Evolutionary conservation across 2,888 invertebrate species (phyloP).

Genomic region (Mesorhabditis belari): DNA sequence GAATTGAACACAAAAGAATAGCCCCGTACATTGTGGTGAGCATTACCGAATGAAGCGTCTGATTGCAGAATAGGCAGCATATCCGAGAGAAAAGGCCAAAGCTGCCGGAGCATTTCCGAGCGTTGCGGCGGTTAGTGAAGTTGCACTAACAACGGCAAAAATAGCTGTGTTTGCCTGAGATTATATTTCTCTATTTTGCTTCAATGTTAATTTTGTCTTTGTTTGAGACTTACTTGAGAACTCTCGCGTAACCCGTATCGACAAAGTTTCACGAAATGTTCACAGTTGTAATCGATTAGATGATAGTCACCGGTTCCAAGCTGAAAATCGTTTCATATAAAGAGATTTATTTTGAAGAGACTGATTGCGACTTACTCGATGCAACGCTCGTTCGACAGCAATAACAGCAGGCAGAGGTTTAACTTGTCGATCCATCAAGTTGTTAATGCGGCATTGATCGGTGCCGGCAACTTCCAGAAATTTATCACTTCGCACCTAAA

Average conservation of each 20-base stretch:
- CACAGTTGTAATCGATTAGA: constrained; percentile 7
- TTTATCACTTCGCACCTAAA: not conserved
- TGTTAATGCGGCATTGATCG: not conserved
- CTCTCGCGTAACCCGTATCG: constrained; percentile 4
- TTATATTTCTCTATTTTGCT: too few species aligned
- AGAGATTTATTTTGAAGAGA: too few species aligned
- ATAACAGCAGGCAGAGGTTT: constrained; percentile 17
- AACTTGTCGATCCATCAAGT: not conserved
- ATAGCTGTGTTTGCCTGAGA: not conserved
- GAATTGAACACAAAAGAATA: too few species aligned
- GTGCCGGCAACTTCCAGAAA: not conserved
- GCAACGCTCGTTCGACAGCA: constrained; percentile 19
- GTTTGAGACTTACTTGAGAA: not conserved
- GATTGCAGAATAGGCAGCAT: not conserved
- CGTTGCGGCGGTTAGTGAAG: not conserved
- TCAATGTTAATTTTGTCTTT: too few species aligned
- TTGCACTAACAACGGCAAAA: not conserved
- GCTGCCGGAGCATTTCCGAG: not conserved
- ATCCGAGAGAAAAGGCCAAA: not conserved
- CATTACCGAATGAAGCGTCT: too few species aligned
- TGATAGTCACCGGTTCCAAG: constrained; percentile 2
- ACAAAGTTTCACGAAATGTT: constrained; percentile 8
- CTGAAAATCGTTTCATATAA: too few species aligned
- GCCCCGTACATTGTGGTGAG: too few species aligned
- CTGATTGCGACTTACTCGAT: constrained; percentile 16